Evolutionary conservation across 2,113 vertebrate species (phyloP).

Genomic region (Pteropus alecto): DNA sequence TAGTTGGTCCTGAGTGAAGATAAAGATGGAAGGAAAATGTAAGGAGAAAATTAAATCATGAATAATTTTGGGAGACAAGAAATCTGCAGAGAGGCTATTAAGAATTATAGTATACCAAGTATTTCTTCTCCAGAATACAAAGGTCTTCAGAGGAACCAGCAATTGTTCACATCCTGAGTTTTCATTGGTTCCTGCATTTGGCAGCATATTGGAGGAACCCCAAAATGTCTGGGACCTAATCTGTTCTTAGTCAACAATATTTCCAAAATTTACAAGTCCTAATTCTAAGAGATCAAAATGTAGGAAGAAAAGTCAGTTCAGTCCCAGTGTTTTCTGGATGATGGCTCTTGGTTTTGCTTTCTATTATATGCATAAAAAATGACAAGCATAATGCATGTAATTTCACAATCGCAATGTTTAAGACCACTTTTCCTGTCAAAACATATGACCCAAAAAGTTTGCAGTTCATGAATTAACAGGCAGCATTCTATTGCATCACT

Average conservation of each 20-base stretch:
- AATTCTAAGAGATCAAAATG: background rate
- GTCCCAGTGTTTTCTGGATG: background rate
- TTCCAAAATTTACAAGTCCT: background rate
- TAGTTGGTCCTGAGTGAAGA: background rate
- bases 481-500: background rate
- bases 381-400: background rate
- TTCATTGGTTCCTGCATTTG: background rate
- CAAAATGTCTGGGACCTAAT: background rate
- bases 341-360: background rate
- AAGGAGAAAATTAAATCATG: background rate
- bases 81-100: background rate
- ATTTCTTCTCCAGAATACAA: background rate
- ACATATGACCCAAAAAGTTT: background rate
- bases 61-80: background rate
- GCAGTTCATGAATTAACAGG: background rate
- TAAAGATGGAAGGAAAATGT: background rate
- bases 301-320: background rate
- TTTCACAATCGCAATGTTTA: background rate
- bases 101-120: background rate
- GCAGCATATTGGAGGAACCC: background rate
- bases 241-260: background rate
- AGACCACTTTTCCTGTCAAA: background rate
- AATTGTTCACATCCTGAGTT: background rate
- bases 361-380: background rate
- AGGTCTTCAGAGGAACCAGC: background rate